Evolutionary conservation across 2,888 invertebrate species (phyloP).

Genomic region (Noctua janthina): DNA sequence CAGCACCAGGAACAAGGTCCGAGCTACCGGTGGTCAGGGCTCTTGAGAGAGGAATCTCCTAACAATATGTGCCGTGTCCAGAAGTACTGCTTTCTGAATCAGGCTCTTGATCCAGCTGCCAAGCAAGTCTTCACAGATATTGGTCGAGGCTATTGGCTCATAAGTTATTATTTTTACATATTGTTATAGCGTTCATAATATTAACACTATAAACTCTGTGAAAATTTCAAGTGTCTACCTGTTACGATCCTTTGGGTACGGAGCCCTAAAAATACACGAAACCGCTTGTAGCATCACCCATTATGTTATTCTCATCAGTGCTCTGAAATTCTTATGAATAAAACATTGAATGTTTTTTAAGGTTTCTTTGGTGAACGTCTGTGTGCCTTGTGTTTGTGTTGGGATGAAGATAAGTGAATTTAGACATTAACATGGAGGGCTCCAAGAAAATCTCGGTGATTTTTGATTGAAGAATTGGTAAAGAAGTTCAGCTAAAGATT

Average conservation of each 20-base stretch:
- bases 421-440: not conserved
- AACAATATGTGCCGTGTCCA: too few species aligned
- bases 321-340: slow-evolving; percentile 54
- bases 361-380: slow-evolving; percentile 38
- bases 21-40: too few species aligned
- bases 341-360: slow-evolving; percentile 50
- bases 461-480: not conserved
- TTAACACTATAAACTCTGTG: not conserved
- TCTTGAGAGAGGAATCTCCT: too few species aligned
- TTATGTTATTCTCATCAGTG: slow-evolving; percentile 49
- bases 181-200: too few species aligned
- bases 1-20: too few species aligned
- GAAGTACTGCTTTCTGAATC: too few species aligned
- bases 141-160: too few species aligned
- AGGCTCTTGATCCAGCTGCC: too few species aligned
- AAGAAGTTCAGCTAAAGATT: not conserved
- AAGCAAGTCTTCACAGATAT: too few species aligned
- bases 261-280: slow-evolving; percentile 27
- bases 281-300: slow-evolving; percentile 32
- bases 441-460: not conserved
- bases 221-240: not conserved
- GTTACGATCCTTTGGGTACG: not conserved
- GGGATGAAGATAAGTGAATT: slow-evolving; percentile 13
- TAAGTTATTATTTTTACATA: too few species aligned
- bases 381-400: slow-evolving; percentile 24